Percentiles rank a stretch among this genome's conserved stretches.
phyloP scores from a whole-genome alignment of 2,888 invertebrate genomes.

The Stenurella melanura region DNA sequence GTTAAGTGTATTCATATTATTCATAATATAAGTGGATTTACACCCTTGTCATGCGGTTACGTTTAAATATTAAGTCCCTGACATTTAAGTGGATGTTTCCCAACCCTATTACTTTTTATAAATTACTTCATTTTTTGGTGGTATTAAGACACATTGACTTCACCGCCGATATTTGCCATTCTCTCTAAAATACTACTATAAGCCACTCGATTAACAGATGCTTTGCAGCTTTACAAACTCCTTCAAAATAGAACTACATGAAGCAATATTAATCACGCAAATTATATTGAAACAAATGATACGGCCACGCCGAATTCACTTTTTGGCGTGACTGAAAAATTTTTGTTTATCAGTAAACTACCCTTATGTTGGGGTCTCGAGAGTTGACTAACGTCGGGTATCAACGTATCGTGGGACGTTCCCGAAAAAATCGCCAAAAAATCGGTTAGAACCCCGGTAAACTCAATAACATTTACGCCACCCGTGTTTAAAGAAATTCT shows the following conservation, averaged over 20 bases:
- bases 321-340: no score
- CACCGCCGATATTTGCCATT: background rate
- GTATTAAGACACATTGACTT: background rate
- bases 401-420: no score
- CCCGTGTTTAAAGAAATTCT: no score
- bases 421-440: no score
- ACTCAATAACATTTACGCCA: no score
- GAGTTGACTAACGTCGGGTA: no score
- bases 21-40: conserved; percentile 32
- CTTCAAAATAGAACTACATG: background rate
- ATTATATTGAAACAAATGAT: no score
- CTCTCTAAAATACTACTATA: background rate
- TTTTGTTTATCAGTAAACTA: no score
- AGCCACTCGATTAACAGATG: background rate
- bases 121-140: conserved; percentile 11
- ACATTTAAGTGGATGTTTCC: conserved; percentile 16
- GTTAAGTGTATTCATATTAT: conserved; percentile 23
- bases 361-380: no score
- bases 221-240: background rate
- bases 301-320: no score
- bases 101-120: conserved; percentile 16
- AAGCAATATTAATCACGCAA: no score
- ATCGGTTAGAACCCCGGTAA: no score
- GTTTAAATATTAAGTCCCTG: conserved; percentile 19
- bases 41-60: conserved; percentile 30